Conservation (phyloP, 2,888 invertebrate genomes). For the Sphaeridia pumilis region DNA sequence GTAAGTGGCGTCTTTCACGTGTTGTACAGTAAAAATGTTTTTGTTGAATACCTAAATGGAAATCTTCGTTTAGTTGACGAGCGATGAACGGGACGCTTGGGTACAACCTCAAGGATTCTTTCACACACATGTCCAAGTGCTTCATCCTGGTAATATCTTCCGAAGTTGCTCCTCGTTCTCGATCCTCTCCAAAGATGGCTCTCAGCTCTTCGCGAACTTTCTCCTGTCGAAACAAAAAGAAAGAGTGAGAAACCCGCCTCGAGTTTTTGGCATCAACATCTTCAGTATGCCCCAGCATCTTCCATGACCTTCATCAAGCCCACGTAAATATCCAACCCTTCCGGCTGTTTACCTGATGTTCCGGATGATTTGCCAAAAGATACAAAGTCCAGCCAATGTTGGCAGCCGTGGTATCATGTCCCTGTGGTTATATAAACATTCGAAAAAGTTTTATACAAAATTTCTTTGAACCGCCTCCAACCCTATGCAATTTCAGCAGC, state of each 20-base stretch:
- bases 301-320: no score
- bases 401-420: constrained; percentile 27
- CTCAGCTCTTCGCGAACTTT: constrained; percentile 44
- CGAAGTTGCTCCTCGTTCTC: constrained; percentile 15
- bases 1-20: background rate
- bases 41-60: constrained; percentile 31
- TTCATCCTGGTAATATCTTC: constrained; percentile 40
- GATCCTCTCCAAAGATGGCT: constrained; percentile 36
- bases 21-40: background rate
- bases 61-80: constrained; percentile 37
- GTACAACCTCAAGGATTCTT: constrained; percentile 40
- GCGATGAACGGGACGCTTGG: constrained; percentile 40
- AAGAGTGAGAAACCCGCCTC: no score
- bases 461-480: background rate
- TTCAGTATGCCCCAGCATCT: no score
- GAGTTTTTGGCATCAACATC: background rate
- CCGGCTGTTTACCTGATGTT: constrained; percentile 23
- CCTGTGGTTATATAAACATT: constrained; percentile 16
- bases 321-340: background rate
- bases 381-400: constrained; percentile 23
- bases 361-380: constrained; percentile 19
- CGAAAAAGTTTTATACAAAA: background rate
- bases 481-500: background rate
- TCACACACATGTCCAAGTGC: constrained; percentile 40
- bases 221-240: constrained; percentile 28